Evolutionary conservation across 2,113 vertebrate species (phyloP).

Genomic region (Bujurquina vittata): DNA sequence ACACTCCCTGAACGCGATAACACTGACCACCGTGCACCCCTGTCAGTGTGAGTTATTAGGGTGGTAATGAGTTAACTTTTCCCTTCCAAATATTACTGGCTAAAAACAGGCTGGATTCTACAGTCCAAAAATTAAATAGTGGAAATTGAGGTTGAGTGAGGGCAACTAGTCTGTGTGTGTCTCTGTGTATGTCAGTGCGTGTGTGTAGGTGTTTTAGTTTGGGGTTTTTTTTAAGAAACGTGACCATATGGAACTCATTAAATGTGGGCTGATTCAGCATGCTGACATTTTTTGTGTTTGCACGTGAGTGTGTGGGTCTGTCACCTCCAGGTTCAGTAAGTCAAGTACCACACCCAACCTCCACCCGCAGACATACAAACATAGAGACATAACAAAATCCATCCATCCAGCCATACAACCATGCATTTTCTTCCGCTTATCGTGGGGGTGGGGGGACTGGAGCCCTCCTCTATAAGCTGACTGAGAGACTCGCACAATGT

Average conservation of each 20-base stretch:
- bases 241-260: constrained; percentile 81
- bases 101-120: constrained; percentile 27
- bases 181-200: neutral
- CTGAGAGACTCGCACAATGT: neutral
- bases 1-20: neutral
- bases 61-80: constrained; percentile 53
- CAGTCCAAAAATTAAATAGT: constrained; percentile 33
- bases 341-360: constrained; percentile 16
- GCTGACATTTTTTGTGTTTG: constrained; percentile 45
- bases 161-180: constrained; percentile 10
- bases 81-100: constrained; percentile 42
- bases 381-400: neutral
- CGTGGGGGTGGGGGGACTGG: too few species aligned
- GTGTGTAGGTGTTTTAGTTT: constrained; percentile 42
- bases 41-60: constrained; percentile 22
- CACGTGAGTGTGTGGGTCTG: constrained; percentile 44
- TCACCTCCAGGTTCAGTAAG: constrained; percentile 56
- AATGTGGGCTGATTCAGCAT: constrained; percentile 67
- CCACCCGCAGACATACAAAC: constrained; percentile 20
- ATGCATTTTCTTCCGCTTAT: too few species aligned
- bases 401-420: too few species aligned
- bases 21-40: constrained; percentile 24
- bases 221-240: constrained; percentile 58
- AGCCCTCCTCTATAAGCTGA: neutral
- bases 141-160: constrained; percentile 29